Evolutionary conservation across 2,113 vertebrate genomes (phyloP), one percentile per base, ranked within the genome.

Genomic region (Xenopus laevis): DNA sequence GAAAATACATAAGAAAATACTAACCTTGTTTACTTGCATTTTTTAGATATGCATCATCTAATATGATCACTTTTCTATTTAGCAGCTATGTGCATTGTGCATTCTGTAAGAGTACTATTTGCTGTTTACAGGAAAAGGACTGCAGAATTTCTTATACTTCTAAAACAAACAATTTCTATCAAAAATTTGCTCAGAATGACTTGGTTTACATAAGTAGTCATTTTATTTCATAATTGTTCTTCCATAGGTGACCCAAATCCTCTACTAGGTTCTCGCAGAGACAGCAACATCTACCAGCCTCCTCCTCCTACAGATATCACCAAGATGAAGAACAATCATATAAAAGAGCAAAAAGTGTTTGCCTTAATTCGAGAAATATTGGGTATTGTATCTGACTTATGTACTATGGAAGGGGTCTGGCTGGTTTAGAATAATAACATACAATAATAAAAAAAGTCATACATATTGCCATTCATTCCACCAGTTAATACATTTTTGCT

Each of bases 281-380:
- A 94, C 82, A 97, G 96, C 18, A 89, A 88, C 52, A 87, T 91
- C 83, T 97, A 99, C 80, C 89, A 74, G 76, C 95, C 95, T 0
- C 95, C 95, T 47, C 93, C 91, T 11, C 81, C 83, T 4, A 83
- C 87, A 3, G 87, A 96, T 72, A 83, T 98, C 0, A 90, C 96
- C 79, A 93, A 83, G 87, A 96, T 96, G 89, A 94, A 86, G 82
- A 88, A 79, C 65, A 92, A 85, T 71, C 86, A 86, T 79, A 84
- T 94, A 52, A 96, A 94, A 84, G 94, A 97, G 80, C 92, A 96
- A 86, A 98, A 94, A 82, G 94, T 93, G 1, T 95, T 94, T 74
- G 91, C 84, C 17, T 88, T 98, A 33, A 89, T 97, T 82, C 85
- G 83, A 81, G 96, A 98, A 87, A 97, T 98, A 80, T 73, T 98